Percentiles rank a stretch among this genome's conserved stretches.
Evolutionary conservation across 2,113 vertebrate genomes (phyloP).

Genomic region (Siphamia tubifer): DNA sequence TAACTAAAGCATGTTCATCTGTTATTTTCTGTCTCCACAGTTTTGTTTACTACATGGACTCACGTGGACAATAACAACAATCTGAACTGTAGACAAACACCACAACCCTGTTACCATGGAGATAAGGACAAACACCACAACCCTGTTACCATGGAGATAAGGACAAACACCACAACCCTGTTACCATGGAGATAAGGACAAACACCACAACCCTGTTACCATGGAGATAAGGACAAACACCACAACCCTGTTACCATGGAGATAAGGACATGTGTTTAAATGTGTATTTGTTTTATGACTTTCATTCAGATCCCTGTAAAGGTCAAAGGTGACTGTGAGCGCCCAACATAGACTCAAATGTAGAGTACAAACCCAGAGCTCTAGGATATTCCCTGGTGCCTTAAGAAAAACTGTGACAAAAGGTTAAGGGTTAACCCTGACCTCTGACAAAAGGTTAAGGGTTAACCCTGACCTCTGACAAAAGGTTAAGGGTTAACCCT

Average conservation of each 20-base stretch:
- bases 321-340: background rate
- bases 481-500: no score
- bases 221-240: background rate
- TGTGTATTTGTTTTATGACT: background rate
- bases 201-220: background rate
- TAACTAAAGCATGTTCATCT: slow-evolving; percentile 14
- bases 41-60: slow-evolving; percentile 41
- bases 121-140: background rate
- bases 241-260: background rate
- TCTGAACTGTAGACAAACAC: slow-evolving; percentile 61
- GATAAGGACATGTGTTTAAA: background rate
- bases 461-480: no score
- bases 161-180: background rate
- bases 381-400: slow-evolving; percentile 18
- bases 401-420: slow-evolving; percentile 35
- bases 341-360: no score
- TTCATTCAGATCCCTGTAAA: background rate
- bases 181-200: background rate
- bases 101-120: background rate
- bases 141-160: background rate
- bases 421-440: no score
- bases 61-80: slow-evolving; percentile 18
- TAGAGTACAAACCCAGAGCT: no score
- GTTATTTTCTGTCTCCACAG: slow-evolving; percentile 46
- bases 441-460: no score